Percentiles rank a stretch among this genome's conserved stretches.
Conservation (phyloP, 2,113 vertebrate genomes). For the Chaenocephalus aceratus region DNA sequence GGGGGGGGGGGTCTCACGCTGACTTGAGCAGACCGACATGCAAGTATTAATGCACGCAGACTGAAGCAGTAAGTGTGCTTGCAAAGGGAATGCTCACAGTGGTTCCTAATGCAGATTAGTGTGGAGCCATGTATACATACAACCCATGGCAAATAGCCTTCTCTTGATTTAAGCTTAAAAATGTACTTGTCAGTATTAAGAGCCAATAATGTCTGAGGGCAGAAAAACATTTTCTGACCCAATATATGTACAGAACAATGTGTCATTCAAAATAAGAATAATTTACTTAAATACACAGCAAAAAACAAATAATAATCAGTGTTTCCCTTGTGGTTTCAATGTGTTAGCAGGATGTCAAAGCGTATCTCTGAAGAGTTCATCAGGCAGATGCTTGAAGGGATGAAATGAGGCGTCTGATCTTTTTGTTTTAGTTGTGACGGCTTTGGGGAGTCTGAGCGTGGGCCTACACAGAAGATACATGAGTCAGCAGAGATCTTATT, state of each 20-base stretch:
- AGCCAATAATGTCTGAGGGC: conserved; percentile 10
- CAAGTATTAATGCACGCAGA: conserved; percentile 12
- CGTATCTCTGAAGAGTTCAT: conserved; percentile 51
- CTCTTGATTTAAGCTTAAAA: conserved; percentile 23
- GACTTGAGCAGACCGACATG: conserved; percentile 9
- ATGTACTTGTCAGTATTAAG: neutral
- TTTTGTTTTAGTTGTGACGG: conserved; percentile 51
- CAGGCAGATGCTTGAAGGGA: conserved; percentile 47
- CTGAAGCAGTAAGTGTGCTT: conserved; percentile 16
- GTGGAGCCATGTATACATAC: neutral
- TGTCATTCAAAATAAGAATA: neutral
- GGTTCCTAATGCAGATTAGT: conserved; percentile 14
- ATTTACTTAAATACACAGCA: conserved; percentile 6
- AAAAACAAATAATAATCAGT: neutral
- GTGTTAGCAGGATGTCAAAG: conserved; percentile 41
- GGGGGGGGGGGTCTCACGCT: conserved; percentile 1
- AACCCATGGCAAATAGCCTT: conserved; percentile 8
- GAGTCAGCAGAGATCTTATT: conserved; percentile 71
- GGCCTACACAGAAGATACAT: conserved; percentile 49
- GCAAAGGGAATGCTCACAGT: neutral
- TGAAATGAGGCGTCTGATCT: conserved; percentile 67
- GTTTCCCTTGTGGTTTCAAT: conserved; percentile 15
- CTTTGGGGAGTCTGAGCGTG: conserved; percentile 45
- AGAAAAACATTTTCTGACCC: neutral
- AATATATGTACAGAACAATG: neutral